Conservation (phyloP, 2,888 invertebrate genomes). For the Tethea ocularis region DNA sequence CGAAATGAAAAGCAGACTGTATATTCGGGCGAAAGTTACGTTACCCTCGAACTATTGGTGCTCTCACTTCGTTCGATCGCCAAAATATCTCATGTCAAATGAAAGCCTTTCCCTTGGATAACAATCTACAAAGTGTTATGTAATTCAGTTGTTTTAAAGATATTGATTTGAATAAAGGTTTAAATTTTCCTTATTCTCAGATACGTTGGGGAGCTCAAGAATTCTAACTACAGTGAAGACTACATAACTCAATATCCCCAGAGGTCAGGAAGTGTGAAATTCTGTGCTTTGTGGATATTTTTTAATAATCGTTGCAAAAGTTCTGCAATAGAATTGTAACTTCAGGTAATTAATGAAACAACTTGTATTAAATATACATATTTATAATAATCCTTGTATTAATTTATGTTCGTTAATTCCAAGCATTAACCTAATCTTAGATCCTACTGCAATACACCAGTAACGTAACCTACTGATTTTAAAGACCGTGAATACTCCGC, state of each 20-base stretch:
- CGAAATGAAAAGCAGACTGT: no score
- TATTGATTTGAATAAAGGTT: background rate
- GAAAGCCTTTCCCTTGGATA: no score
- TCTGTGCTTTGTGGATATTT: constrained; percentile 5
- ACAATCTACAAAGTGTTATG: no score
- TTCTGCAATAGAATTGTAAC: constrained; percentile 19
- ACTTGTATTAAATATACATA: constrained; percentile 51
- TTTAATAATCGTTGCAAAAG: background rate
- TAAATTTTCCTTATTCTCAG: constrained; percentile 69
- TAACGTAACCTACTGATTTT: no score
- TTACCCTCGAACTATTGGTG: no score
- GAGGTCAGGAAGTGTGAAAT: background rate
- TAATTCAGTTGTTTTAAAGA: no score
- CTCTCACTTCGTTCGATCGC: no score
- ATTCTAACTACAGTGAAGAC: constrained; percentile 64
- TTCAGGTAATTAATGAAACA: constrained; percentile 47
- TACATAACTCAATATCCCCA: constrained; percentile 8
- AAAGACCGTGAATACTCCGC: no score
- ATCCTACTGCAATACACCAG: background rate
- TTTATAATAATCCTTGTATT: constrained; percentile 37
- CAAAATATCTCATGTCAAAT: no score
- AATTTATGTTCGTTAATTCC: constrained; percentile 14
- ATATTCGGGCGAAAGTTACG: no score
- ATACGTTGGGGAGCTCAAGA: constrained; percentile 87
- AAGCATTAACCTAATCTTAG: background rate